Evolutionary conservation across 1,140 invertebrate genomes (phyloP).

Genomic region (Dreissena rostriformis): DNA sequence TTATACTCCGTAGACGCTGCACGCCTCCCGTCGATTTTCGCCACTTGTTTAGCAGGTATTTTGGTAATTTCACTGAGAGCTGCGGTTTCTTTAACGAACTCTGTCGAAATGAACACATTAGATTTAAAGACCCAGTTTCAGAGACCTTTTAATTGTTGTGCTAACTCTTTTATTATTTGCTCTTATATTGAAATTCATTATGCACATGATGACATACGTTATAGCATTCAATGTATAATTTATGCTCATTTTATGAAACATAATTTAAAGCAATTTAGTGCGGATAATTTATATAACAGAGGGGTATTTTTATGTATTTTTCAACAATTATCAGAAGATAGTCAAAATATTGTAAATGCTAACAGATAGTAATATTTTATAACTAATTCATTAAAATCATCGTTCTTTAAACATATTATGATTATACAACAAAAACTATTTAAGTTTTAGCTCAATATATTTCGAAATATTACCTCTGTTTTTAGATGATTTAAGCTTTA

Average conservation of each 20-base stretch:
- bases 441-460: too few species aligned
- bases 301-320: too few species aligned
- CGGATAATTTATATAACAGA: not conserved
- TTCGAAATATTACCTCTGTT: not conserved
- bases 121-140: not conserved
- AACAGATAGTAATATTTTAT: too few species aligned
- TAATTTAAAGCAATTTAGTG: not conserved
- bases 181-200: not conserved
- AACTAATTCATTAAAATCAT: too few species aligned
- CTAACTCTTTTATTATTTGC: not conserved
- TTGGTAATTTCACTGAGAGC: constrained; percentile 12
- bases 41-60: constrained; percentile 38
- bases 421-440: too few species aligned
- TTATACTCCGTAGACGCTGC: not conserved
- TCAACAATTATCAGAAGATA: too few species aligned
- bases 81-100: not conserved
- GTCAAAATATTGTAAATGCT: too few species aligned
- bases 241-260: not conserved
- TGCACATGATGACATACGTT: not conserved
- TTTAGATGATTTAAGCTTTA: too few species aligned
- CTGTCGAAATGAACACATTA: not conserved
- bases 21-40: constrained; percentile 16
- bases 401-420: too few species aligned
- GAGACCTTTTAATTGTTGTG: not conserved
- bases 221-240: not conserved